These are phyloP conservation scores for Procavia capensis DNA, from an alignment of 2,113 vertebrate species.

Conservation along the genomic window DNA sequence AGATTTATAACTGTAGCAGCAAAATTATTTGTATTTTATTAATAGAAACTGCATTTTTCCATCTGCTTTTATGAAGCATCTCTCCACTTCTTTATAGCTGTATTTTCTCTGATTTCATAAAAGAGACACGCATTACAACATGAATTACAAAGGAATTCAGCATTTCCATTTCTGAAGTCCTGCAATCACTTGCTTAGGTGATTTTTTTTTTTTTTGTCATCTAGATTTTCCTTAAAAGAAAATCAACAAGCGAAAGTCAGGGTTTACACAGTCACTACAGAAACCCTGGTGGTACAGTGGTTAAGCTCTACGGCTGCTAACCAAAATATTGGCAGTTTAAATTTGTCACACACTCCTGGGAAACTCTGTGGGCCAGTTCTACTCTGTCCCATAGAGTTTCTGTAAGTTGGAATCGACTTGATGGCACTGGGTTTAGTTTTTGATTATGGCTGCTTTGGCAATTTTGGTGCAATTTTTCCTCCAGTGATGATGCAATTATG, in stretches of 20 bases:
- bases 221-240: conserved; percentile 55
- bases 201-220: neutral
- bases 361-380: too few species aligned
- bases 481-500: neutral
- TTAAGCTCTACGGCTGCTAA: too few species aligned
- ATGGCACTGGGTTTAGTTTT: too few species aligned
- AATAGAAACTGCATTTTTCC: conserved; percentile 72
- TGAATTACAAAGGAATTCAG: conserved; percentile 43
- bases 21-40: conserved; percentile 78
- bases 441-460: neutral
- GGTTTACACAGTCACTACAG: neutral
- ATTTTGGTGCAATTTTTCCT: neutral
- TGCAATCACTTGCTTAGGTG: conserved; percentile 43
- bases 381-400: too few species aligned
- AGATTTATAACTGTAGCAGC: conserved; percentile 71
- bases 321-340: too few species aligned
- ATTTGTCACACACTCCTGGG: too few species aligned
- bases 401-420: too few species aligned
- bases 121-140: conserved; percentile 8
- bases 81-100: conserved; percentile 8
- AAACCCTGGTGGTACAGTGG: too few species aligned
- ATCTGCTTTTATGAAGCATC: conserved; percentile 51
- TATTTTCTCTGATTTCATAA: conserved; percentile 49
- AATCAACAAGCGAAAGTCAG: conserved; percentile 22
- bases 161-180: neutral